Evolutionary conservation across 2,888 invertebrate genomes (phyloP).

Genomic region (Lamproptera curius): DNA sequence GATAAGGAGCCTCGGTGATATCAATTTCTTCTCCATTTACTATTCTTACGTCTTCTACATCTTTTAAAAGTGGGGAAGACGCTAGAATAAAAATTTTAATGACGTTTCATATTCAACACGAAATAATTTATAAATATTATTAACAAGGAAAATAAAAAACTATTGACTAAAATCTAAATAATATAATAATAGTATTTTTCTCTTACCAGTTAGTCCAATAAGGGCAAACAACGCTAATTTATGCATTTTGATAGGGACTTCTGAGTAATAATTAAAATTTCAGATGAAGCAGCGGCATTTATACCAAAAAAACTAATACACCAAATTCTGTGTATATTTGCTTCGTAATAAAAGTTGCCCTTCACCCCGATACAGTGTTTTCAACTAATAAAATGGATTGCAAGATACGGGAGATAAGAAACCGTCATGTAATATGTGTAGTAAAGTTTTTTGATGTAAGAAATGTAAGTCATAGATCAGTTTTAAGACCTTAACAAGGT

Average conservation of each 20-base stretch:
- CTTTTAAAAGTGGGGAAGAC: slow-evolving; percentile 41
- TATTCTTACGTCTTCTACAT: slow-evolving; percentile 43
- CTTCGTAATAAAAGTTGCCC: not conserved
- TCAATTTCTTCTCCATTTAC: slow-evolving; percentile 68
- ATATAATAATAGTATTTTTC: not conserved
- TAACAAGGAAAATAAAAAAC: not conserved
- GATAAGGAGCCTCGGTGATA: slow-evolving; percentile 67
- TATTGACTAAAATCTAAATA: not conserved
- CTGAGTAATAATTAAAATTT: not conserved
- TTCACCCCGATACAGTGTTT: slow-evolving; percentile 12
- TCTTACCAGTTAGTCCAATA: slow-evolving; percentile 8
- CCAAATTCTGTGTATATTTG: not conserved
- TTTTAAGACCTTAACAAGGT: no score
- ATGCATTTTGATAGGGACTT: slow-evolving; percentile 3
- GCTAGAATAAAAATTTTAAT: slow-evolving; percentile 33
- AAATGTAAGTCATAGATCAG: no score
- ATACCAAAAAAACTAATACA: slow-evolving; percentile 2
- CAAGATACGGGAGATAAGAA: no score
- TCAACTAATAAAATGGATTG: slow-evolving; percentile 7
- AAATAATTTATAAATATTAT: no score
- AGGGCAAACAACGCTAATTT: not conserved
- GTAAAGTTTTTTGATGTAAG: no score
- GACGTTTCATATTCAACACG: no score
- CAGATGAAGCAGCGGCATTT: slow-evolving; percentile 1
- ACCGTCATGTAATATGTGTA: no score